Conservation (phyloP, 2,888 invertebrate genomes). For the Orchestes rusci region DNA sequence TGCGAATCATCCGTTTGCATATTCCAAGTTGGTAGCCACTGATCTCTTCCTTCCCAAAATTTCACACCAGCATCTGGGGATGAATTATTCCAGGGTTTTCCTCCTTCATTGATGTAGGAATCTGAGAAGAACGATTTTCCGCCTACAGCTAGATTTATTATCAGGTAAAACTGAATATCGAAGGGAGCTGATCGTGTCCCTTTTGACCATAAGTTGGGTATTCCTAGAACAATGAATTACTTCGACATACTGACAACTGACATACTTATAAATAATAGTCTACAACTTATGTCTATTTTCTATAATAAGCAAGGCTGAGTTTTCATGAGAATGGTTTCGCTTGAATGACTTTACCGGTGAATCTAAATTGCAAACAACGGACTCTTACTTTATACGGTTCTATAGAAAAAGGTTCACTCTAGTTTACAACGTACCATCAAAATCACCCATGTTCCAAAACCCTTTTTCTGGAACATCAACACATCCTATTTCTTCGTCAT, state of each 20-base stretch:
- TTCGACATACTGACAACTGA: no score
- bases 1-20: constrained; percentile 47
- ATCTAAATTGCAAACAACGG: no score
- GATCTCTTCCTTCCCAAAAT: constrained; percentile 53
- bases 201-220: constrained; percentile 52
- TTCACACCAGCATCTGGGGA: constrained; percentile 46
- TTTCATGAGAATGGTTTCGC: no score
- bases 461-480: constrained; percentile 44
- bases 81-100: constrained; percentile 54
- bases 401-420: no score
- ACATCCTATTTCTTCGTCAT: constrained; percentile 48
- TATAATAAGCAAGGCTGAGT: no score
- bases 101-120: constrained; percentile 42
- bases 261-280: no score
- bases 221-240: constrained; percentile 34
- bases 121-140: constrained; percentile 63
- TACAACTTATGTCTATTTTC: no score
- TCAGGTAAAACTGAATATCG: constrained; percentile 58
- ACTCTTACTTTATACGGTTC: no score
- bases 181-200: constrained; percentile 57
- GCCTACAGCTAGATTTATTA: constrained; percentile 50
- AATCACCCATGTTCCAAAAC: constrained; percentile 16
- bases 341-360: no score
- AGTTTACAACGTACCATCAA: constrained; percentile 7
- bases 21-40: constrained; percentile 57